Percentiles rank a stretch among this genome's conserved stretches.
Evolutionary conservation across 2,888 invertebrate species (phyloP).

Genomic region (Polydrusus cervinus): DNA sequence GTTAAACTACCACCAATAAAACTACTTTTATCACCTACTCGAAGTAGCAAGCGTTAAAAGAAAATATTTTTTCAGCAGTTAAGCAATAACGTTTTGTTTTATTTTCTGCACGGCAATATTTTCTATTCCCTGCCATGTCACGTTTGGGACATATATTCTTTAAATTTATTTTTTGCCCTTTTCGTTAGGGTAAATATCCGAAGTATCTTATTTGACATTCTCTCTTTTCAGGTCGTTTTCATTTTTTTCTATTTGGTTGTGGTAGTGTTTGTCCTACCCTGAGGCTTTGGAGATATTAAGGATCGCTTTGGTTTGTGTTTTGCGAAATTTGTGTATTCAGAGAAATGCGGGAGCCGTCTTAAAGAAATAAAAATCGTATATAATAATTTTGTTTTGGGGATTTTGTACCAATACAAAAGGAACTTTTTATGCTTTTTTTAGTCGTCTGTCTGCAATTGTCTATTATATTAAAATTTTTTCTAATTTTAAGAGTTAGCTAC

Average conservation of each 20-base stretch:
- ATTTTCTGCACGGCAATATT: not conserved
- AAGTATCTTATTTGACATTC: constrained; percentile 23
- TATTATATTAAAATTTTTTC: too few relatives aligned
- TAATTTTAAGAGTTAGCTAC: too few relatives aligned
- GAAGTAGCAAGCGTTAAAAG: too few relatives aligned
- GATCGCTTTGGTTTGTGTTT: not conserved
- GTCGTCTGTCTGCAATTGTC: too few relatives aligned
- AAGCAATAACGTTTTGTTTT: not conserved
- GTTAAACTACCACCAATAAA: too few relatives aligned
- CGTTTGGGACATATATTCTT: constrained; percentile 22
- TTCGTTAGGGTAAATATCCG: constrained; percentile 4
- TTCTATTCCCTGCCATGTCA: constrained; percentile 14
- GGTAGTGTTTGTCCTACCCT: constrained; percentile 2
- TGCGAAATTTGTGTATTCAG: constrained; percentile 5
- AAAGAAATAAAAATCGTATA: not conserved
- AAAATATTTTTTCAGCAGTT: not conserved
- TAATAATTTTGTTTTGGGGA: too few relatives aligned
- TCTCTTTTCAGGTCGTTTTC: not conserved
- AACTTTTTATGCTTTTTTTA: too few relatives aligned
- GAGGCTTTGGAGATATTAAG: constrained; percentile 4
- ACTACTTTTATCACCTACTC: too few relatives aligned
- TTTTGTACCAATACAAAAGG: too few relatives aligned
- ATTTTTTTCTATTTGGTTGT: not conserved
- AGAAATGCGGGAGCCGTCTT: not conserved
- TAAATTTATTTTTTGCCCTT: constrained; percentile 20